A percentile compares a stretch with the other conserved stretches of the same genome.
Conservation (phyloP, 2,888 invertebrate species). For the Eubasilissa splendida region DNA sequence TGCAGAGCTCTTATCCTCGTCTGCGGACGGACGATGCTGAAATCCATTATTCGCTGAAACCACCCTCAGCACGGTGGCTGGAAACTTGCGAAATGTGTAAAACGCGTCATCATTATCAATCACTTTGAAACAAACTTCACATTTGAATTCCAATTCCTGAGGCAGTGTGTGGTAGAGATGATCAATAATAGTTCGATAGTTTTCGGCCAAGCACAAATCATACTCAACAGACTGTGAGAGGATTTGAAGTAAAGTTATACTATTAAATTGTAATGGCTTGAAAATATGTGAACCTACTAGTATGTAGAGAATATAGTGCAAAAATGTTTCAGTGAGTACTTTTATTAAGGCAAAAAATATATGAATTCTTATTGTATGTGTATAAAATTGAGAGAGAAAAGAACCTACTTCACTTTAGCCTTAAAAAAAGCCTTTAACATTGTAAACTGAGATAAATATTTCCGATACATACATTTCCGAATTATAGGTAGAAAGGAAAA, state of each 20-base stretch:
- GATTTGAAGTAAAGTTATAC: not conserved
- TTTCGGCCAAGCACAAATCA: constrained; percentile 11
- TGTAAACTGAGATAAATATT: too few relatives aligned
- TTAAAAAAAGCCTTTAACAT: too few relatives aligned
- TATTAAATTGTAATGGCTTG: not conserved
- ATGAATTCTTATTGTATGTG: too few relatives aligned
- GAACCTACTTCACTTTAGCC: too few relatives aligned
- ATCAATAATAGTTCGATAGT: constrained; percentile 10
- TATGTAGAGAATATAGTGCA: not conserved
- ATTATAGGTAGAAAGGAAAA: too few relatives aligned
- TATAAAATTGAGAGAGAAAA: too few relatives aligned
- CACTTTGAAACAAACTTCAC: constrained; percentile 43
- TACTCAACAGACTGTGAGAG: not conserved
- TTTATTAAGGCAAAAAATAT: too few relatives aligned
- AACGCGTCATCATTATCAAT: constrained; percentile 55
- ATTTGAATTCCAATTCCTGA: constrained; percentile 48
- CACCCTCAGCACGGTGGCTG: not conserved
- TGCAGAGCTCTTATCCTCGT: constrained; percentile 47
- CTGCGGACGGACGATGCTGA: constrained; percentile 39
- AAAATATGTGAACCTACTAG: not conserved
- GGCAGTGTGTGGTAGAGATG: constrained; percentile 3
- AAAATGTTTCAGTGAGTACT: not conserved
- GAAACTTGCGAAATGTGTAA: constrained; percentile 40
- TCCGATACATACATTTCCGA: too few relatives aligned
- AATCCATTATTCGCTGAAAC: constrained; percentile 40